phyloP scores from a whole-genome alignment of 2,888 invertebrate genomes.

The Acronicta alni region DNA sequence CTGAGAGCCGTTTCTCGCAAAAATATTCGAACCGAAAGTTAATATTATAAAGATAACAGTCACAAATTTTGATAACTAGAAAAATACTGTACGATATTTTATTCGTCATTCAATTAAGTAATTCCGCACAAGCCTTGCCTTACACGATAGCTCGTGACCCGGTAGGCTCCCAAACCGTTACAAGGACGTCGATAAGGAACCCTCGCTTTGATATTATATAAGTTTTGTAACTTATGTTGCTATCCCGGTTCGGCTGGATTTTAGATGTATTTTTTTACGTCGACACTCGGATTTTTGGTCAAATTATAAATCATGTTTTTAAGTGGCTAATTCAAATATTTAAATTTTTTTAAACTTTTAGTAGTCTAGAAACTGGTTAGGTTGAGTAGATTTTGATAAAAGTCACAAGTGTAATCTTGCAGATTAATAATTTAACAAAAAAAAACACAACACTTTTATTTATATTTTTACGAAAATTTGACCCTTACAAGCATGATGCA shows the following conservation, averaged over 20 bases:
- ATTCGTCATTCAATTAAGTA: constrained; percentile 40
- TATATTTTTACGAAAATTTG: no score
- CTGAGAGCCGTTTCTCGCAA: no score
- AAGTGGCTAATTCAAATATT: neutral
- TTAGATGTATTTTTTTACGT: constrained; percentile 8
- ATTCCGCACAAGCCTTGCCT: constrained; percentile 45
- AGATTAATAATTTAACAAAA: neutral
- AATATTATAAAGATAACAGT: neutral
- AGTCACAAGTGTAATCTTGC: neutral
- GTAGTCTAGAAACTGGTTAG: constrained; percentile 18
- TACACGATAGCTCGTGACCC: constrained; percentile 71
- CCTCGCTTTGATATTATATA: constrained; percentile 57
- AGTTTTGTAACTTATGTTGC: constrained; percentile 24
- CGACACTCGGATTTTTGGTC: neutral
- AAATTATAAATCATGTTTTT: neutral
- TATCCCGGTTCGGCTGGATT: constrained; percentile 6
- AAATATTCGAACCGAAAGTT: neutral
- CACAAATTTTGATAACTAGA: neutral
- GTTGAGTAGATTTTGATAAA: neutral
- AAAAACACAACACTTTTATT: neutral
- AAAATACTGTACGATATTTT: constrained; percentile 5
- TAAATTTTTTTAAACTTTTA: constrained; percentile 7
- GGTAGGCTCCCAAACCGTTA: constrained; percentile 68
- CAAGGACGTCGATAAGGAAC: constrained; percentile 79
- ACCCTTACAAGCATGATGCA: no score